phyloP scores from a whole-genome alignment of 1,140 invertebrate species.

The Pogonomyrmex californicus region DNA sequence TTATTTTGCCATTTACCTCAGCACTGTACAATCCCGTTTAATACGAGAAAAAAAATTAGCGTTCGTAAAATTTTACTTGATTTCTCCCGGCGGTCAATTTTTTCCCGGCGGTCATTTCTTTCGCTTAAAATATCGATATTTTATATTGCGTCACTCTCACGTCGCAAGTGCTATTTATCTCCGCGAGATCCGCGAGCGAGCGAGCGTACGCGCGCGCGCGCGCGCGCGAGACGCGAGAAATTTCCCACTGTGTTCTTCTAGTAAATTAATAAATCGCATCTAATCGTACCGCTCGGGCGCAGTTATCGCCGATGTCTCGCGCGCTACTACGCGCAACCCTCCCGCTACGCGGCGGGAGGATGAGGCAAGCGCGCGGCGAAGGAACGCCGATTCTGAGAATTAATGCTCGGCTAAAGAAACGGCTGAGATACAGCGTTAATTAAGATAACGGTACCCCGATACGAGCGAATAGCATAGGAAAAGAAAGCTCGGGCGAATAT shows the following conservation, averaged over 20 bases:
- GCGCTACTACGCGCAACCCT: conserved; percentile 17
- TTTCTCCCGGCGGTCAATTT: background rate
- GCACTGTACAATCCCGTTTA: background rate
- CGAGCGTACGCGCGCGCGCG: background rate
- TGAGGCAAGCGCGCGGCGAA: background rate
- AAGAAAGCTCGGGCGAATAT: conserved; percentile 55
- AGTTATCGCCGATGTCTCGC: conserved; percentile 58
- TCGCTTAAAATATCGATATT: background rate
- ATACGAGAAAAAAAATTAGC: background rate
- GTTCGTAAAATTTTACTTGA: background rate
- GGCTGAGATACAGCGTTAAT: conserved; percentile 62
- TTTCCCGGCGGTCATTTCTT: too few relatives aligned
- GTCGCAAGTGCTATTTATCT: conserved; percentile 43
- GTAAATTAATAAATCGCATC: conserved; percentile 59
- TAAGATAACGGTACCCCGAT: conserved; percentile 61
- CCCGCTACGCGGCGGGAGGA: background rate
- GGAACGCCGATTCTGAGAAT: conserved; percentile 48
- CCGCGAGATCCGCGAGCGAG: background rate
- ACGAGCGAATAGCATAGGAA: conserved; percentile 49
- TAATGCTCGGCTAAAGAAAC: conserved; percentile 58
- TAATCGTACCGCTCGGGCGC: conserved; percentile 50
- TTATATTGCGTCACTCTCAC: background rate
- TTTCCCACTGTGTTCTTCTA: conserved; percentile 11
- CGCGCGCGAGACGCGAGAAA: background rate
- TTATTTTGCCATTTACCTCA: background rate